A percentile compares a stretch with the other conserved stretches of the same genome.
Conservation (phyloP, 2,888 invertebrate genomes). For the Coleophora flavipennella region DNA sequence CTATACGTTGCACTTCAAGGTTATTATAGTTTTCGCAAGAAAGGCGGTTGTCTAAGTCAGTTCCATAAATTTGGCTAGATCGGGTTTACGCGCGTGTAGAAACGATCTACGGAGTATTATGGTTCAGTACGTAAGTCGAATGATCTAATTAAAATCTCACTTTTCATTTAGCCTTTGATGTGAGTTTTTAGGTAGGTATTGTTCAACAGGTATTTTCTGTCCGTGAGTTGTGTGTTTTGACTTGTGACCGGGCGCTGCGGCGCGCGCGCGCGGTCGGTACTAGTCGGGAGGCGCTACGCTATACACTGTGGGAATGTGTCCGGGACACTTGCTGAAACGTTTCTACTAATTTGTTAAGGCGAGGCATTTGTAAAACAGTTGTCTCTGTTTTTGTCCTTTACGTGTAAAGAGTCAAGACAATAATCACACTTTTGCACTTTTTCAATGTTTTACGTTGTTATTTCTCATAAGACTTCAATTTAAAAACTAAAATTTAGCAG, state of each 20-base stretch:
- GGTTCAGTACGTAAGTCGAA: conserved; percentile 34
- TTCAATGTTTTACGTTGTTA: no score
- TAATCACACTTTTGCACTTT: no score
- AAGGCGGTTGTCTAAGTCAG: conserved; percentile 65
- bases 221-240: conserved; percentile 1
- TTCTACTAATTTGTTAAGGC: no score
- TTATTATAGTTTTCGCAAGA: conserved; percentile 51
- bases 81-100: conserved; percentile 44
- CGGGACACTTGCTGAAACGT: no score
- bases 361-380: no score
- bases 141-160: conserved; percentile 46
- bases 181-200: no score
- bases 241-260: background rate
- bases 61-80: conserved; percentile 68
- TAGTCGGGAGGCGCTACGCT: conserved; percentile 22
- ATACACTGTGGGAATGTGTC: conserved; percentile 10
- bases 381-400: no score
- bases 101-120: conserved; percentile 59
- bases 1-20: conserved; percentile 60
- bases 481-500: no score
- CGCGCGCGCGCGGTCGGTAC: conserved; percentile 16
- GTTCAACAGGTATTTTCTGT: no score
- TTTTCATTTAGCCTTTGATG: conserved; percentile 35
- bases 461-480: no score
- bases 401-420: no score